Percentiles rank a stretch among this genome's conserved stretches.
Conservation (phyloP, 2,113 vertebrate genomes). For the Orcinus orca region DNA sequence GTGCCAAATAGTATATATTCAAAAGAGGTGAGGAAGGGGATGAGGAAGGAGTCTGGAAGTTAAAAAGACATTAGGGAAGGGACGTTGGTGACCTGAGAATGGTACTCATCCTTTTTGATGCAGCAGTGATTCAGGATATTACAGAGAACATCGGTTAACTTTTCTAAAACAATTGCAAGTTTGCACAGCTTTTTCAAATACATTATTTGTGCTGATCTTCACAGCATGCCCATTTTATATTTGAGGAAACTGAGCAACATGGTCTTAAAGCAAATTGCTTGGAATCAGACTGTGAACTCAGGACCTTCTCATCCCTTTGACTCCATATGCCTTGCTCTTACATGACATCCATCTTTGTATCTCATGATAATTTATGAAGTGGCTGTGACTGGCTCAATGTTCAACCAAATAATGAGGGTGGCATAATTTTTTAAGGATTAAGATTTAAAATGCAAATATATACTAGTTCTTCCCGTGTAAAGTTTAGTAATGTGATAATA, state of each 20-base stretch:
- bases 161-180: neutral
- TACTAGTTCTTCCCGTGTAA: neutral
- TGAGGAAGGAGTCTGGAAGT: neutral
- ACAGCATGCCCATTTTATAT: neutral
- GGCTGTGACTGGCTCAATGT: neutral
- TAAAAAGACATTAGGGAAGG: neutral
- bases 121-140: neutral
- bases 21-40: neutral
- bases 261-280: neutral
- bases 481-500: slow-evolving; percentile 35
- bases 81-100: neutral
- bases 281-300: neutral
- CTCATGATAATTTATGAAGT: neutral
- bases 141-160: neutral
- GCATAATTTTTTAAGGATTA: slow-evolving; percentile 45
- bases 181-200: neutral
- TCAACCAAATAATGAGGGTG: slow-evolving; percentile 26
- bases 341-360: neutral
- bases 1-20: neutral
- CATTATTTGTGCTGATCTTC: neutral
- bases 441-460: slow-evolving; percentile 31
- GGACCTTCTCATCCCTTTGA: neutral
- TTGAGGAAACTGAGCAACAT: slow-evolving; percentile 3
- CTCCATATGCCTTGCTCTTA: neutral
- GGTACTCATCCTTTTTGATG: neutral